These are phyloP conservation scores for Cactoblastis cactorum DNA, from an alignment of 2,888 invertebrate genomes.

Conservation along the genomic window DNA sequence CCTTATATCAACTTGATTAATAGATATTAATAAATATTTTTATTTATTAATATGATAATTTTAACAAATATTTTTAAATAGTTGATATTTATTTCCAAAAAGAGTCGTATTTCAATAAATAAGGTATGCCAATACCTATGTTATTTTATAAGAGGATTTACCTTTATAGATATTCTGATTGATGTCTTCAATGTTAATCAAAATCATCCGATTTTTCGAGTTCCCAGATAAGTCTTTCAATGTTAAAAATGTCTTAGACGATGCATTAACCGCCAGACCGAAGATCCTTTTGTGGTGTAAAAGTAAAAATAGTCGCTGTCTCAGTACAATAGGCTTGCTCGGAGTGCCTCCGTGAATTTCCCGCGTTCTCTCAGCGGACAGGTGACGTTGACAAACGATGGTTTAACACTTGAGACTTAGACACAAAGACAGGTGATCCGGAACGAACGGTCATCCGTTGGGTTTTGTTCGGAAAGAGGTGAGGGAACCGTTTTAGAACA, in stretches of 20 bases:
- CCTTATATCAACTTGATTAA: too few relatives aligned
- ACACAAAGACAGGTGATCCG: conserved; percentile 55
- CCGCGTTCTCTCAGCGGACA: conserved; percentile 27
- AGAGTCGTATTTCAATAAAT: too few relatives aligned
- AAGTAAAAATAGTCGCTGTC: conserved; percentile 49
- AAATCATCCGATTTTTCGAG: background rate
- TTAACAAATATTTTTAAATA: too few relatives aligned
- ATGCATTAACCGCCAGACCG: conserved; percentile 6
- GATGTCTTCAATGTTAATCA: background rate
- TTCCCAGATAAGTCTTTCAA: background rate
- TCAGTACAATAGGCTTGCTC: conserved; percentile 43
- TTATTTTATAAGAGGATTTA: too few relatives aligned
- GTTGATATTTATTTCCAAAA: too few relatives aligned
- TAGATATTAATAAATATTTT: too few relatives aligned
- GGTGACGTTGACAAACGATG: conserved; percentile 63
- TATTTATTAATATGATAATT: too few relatives aligned
- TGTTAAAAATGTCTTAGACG: background rate
- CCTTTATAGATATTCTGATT: too few relatives aligned
- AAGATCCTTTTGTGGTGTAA: conserved; percentile 37
- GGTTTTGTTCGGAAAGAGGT: conserved; percentile 32
- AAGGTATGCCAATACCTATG: too few relatives aligned
- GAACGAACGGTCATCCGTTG: conserved; percentile 56
- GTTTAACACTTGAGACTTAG: conserved; percentile 52
- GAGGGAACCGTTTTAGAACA: conserved; percentile 16
- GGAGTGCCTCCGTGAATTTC: conserved; percentile 43